Conservation (phyloP, 2,113 vertebrate genomes). For the Hylia prasina region DNA sequence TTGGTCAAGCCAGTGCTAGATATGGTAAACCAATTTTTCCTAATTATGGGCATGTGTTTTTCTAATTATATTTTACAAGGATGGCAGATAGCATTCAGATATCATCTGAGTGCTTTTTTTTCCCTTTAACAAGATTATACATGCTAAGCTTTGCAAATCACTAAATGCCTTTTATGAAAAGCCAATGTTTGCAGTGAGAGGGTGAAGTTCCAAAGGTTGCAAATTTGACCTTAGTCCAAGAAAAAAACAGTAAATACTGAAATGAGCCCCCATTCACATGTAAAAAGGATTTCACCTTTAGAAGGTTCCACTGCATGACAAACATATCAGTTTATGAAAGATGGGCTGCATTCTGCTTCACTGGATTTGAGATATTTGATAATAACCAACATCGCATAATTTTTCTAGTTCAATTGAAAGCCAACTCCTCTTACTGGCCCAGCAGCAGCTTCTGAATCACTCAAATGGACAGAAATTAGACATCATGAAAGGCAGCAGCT, state of each 20-base stretch:
- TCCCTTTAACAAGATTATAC: not conserved
- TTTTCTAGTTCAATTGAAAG: not conserved
- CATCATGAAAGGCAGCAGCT: not conserved
- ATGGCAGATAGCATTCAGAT: not conserved
- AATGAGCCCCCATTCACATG: not conserved
- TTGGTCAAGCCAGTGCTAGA: not conserved
- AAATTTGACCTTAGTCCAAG: not conserved
- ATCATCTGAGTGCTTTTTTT: not conserved
- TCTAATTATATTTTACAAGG: not conserved
- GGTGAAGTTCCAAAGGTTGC: not conserved
- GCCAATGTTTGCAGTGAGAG: not conserved
- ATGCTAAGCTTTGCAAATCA: not conserved
- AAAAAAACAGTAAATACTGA: constrained; percentile 9
- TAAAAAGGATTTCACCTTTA: not conserved
- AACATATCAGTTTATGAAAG: constrained; percentile 19
- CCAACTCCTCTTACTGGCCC: not conserved
- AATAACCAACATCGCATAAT: not conserved
- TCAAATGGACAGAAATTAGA: not conserved
- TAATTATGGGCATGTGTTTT: not conserved
- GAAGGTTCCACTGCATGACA: constrained; percentile 1
- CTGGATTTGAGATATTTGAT: not conserved
- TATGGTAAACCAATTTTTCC: not conserved
- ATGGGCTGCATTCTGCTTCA: constrained; percentile 37
- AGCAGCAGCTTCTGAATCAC: not conserved
- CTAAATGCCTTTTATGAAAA: not conserved